Conservation (phyloP, 2,113 vertebrate species). For the Marcusenius ussheri region DNA sequence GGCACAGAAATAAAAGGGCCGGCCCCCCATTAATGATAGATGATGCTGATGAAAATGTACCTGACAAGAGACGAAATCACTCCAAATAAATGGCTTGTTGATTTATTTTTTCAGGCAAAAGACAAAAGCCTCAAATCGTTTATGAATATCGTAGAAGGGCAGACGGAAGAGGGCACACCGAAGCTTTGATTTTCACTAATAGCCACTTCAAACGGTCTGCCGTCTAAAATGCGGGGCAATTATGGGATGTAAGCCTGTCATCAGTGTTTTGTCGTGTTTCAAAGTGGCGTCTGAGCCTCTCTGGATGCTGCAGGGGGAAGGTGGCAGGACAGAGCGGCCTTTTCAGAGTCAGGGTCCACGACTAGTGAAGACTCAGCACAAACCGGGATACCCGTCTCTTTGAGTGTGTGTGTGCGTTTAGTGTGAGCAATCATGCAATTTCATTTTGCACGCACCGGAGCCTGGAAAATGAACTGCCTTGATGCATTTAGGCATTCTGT, state of each 20-base stretch:
- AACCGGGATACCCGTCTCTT: background rate
- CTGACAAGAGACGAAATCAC: slow-evolving; percentile 55
- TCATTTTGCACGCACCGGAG: background rate
- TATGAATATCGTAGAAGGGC: slow-evolving; percentile 53
- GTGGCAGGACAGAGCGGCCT: slow-evolving; percentile 31
- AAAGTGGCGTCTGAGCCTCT: slow-evolving; percentile 54
- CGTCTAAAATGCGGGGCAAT: slow-evolving; percentile 42
- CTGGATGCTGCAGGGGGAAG: slow-evolving; percentile 52
- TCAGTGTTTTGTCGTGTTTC: slow-evolving; percentile 60
- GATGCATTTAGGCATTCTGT: background rate
- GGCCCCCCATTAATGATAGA: slow-evolving; percentile 74
- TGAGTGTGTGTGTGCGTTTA: background rate
- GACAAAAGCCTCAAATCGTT: slow-evolving; percentile 47
- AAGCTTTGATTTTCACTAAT: slow-evolving; percentile 69
- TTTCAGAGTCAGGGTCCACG: background rate
- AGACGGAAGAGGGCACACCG: slow-evolving; percentile 42
- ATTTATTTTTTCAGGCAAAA: slow-evolving; percentile 31
- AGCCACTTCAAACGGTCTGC: slow-evolving; percentile 59
- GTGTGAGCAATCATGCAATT: background rate
- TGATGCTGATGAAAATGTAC: slow-evolving; percentile 59
- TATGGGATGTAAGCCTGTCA: slow-evolving; percentile 51
- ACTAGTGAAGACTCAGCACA: background rate
- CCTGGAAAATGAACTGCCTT: background rate
- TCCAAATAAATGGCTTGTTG: slow-evolving; percentile 47
- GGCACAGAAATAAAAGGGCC: slow-evolving; percentile 56